Conservation (phyloP, 2,113 vertebrate genomes). For the Lepus timidus region DNA sequence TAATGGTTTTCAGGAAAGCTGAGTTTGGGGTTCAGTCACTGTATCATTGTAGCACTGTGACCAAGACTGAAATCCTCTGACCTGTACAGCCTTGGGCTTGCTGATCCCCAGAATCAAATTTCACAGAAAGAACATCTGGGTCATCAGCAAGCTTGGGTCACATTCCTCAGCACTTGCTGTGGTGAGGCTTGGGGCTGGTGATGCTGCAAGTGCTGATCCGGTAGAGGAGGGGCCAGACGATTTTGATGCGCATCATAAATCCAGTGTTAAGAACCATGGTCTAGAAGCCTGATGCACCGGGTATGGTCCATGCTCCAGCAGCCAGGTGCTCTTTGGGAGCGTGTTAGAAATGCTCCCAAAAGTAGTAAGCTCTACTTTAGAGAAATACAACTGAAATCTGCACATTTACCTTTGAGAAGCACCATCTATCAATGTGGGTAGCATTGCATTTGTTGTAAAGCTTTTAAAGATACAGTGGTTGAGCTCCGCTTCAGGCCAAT, state of each 20-base stretch:
- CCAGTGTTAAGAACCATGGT: neutral
- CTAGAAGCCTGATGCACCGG: neutral
- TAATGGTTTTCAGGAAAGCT: neutral
- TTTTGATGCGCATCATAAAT: neutral
- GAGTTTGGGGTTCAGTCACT: neutral
- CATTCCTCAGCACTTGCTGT: neutral
- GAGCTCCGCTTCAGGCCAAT: neutral
- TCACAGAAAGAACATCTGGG: neutral
- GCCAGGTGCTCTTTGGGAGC: neutral
- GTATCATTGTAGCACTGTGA: neutral
- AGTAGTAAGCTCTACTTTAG: neutral
- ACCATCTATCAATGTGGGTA: neutral
- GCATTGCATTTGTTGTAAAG: neutral
- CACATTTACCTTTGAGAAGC: neutral
- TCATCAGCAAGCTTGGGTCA: neutral
- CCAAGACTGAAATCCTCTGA: neutral
- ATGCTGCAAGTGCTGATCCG: neutral
- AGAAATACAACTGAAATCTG: neutral
- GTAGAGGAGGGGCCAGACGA: neutral
- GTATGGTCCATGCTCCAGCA: rapidly evolving
- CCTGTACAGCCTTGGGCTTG: neutral
- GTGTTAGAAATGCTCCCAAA: neutral
- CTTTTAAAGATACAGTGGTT: neutral
- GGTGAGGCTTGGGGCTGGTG: neutral
- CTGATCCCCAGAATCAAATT: neutral